phyloP scores from a whole-genome alignment of 2,113 vertebrate species.

The Gadus macrocephalus region DNA sequence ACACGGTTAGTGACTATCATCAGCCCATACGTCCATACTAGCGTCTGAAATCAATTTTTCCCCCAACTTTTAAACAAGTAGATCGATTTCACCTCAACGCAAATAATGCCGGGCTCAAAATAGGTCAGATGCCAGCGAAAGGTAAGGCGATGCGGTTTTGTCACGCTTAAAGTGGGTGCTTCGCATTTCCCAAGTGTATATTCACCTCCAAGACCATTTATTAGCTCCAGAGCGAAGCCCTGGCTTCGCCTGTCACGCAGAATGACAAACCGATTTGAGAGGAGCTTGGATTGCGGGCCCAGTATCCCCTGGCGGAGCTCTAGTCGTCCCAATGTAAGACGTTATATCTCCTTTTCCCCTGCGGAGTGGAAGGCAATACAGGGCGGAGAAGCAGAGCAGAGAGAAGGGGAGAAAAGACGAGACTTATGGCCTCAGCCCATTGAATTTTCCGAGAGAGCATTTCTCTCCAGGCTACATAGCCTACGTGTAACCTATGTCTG shows the following conservation, averaged over 20 bases:
- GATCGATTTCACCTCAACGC: conserved; percentile 50
- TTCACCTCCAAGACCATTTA: conserved; percentile 52
- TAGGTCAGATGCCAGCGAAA: neutral
- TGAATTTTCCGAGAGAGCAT: conserved; percentile 3
- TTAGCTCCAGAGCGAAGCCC: conserved; percentile 39
- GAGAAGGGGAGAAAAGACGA: neutral
- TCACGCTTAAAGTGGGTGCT: conserved; percentile 57
- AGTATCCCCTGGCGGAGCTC: neutral
- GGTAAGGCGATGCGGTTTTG: conserved; percentile 23
- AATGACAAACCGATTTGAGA: conserved; percentile 36
- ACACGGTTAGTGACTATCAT: conserved; percentile 40
- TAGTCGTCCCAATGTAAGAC: conserved; percentile 3
- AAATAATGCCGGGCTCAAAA: conserved; percentile 23
- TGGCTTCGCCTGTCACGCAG: conserved; percentile 41
- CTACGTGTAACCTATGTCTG: neutral
- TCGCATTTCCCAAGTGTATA: conserved; percentile 54
- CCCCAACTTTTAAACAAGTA: conserved; percentile 36
- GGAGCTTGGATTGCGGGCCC: neutral
- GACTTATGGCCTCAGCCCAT: neutral
- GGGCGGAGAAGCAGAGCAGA: neutral
- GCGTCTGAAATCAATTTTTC: conserved; percentile 53
- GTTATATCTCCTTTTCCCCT: conserved; percentile 3
- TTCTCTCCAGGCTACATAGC: conserved; percentile 20
- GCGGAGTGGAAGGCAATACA: neutral
- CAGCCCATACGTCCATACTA: conserved; percentile 48